A percentile compares a stretch with the other conserved stretches of the same genome.
Conservation (phyloP, 2,888 invertebrate species). For the Sturmia bella region DNA sequence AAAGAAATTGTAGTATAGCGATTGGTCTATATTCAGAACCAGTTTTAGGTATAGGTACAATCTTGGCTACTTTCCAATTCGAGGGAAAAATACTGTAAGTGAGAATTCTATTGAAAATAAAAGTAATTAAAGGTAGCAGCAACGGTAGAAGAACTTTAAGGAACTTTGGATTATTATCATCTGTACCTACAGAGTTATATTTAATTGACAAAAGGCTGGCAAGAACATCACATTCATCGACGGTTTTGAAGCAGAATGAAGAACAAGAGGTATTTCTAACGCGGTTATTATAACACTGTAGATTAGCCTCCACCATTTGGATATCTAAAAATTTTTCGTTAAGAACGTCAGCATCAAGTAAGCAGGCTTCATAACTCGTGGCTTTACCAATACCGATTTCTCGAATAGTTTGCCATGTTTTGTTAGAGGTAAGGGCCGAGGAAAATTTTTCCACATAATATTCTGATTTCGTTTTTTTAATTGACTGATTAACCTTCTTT, state of each 20-base stretch:
- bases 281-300: too few species aligned
- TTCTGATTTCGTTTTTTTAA: too few species aligned
- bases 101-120: not conserved
- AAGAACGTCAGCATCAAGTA: too few species aligned
- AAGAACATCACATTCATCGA: too few species aligned
- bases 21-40: not conserved
- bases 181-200: not conserved
- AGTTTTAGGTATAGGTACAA: not conserved
- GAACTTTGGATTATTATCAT: not conserved
- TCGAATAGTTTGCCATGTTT: not conserved
- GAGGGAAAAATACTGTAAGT: too few species aligned
- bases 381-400: not conserved
- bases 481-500: too few species aligned
- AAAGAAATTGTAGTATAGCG: not conserved
- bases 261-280: too few species aligned
- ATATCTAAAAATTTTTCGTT: too few species aligned
- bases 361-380: not conserved
- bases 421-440: not conserved
- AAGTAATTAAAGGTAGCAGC: not conserved
- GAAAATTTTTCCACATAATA: constrained; percentile 7
- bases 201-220: not conserved
- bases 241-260: too few species aligned
- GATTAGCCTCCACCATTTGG: too few species aligned
- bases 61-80: not conserved
- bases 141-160: not conserved